These are phyloP conservation scores for Pteria penguin DNA, from an alignment of 2,888 invertebrate genomes.

Conservation along the genomic window DNA sequence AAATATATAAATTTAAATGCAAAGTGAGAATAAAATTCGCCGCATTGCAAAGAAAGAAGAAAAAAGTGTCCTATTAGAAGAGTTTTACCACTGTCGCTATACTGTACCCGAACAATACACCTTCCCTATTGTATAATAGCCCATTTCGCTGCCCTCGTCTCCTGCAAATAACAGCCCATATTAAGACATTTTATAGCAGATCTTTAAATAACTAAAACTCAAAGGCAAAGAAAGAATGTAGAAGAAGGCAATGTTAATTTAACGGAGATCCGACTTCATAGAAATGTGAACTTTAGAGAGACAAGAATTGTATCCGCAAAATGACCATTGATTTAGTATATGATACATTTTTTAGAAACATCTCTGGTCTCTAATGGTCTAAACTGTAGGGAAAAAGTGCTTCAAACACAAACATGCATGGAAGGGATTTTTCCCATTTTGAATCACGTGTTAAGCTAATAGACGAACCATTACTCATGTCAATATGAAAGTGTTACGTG, in stretches of 20 bases:
- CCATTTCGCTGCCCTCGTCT: conserved; percentile 30
- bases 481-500: background rate
- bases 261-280: background rate
- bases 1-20: background rate
- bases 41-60: background rate
- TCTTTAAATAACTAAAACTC: background rate
- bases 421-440: too few relatives aligned
- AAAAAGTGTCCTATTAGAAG: background rate
- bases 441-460: background rate
- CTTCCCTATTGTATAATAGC: conserved; percentile 22
- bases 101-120: conserved; percentile 26
- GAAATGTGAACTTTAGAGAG: background rate
- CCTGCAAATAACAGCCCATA: conserved; percentile 22
- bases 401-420: background rate
- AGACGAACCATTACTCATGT: background rate
- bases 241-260: background rate
- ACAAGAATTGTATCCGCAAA: background rate
- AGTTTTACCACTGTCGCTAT: background rate
- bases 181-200: too few relatives aligned
- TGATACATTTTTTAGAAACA: too few relatives aligned
- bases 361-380: too few relatives aligned
- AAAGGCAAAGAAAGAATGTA: background rate
- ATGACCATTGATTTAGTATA: too few relatives aligned
- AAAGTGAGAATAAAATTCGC: background rate
- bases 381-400: too few relatives aligned